These are phyloP conservation scores for Loris lydekkerianus DNA, from an alignment of 2,797 vertebrate genomes.

Conservation along the genomic window DNA sequence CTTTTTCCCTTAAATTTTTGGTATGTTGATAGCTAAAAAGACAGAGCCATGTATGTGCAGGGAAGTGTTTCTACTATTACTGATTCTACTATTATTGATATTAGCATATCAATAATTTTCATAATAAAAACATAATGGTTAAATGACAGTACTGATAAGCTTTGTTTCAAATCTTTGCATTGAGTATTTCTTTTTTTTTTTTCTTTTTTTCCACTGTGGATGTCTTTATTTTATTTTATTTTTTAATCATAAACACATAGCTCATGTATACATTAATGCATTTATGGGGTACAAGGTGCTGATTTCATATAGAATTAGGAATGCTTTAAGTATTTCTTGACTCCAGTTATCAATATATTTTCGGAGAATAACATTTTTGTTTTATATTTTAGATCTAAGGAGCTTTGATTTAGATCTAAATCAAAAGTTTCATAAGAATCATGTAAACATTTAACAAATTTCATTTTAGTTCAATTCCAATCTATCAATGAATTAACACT, in stretches of 20 bases:
- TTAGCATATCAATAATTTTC: not conserved
- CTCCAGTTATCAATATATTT: not conserved
- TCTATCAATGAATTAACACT: not conserved
- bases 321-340: not conserved
- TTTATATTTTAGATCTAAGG: not conserved
- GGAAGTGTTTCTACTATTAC: not conserved
- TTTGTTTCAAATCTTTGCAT: not conserved
- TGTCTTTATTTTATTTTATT: too few relatives aligned
- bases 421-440: not conserved
- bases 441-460: not conserved
- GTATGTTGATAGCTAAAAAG: not conserved
- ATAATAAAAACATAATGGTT: not conserved
- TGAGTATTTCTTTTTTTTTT: not conserved
- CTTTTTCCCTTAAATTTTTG: constrained; percentile 7
- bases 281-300: too few relatives aligned
- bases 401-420: not conserved
- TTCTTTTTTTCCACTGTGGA: too few relatives aligned
- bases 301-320: too few relatives aligned
- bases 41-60: not conserved
- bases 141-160: not conserved
- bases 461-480: not conserved
- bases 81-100: too few relatives aligned
- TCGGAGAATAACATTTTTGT: not conserved
- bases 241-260: too few relatives aligned
- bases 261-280: too few relatives aligned